phyloP scores from a whole-genome alignment of 2,888 invertebrate genomes.

The Caenorhabditis imperialis region DNA sequence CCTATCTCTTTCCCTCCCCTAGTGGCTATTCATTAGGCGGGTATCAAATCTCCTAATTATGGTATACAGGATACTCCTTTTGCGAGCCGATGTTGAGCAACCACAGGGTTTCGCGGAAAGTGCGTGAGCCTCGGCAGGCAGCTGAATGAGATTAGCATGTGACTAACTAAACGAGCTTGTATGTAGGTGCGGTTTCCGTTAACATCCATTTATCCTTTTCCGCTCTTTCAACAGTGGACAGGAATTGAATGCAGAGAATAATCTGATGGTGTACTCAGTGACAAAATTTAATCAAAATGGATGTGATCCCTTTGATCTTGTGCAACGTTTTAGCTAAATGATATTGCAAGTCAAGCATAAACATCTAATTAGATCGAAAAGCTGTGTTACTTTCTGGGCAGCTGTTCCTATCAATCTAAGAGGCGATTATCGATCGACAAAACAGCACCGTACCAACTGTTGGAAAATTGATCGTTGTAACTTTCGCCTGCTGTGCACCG shows the following conservation, averaged over 20 bases:
- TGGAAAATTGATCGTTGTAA: no score
- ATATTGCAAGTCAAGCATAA: no score
- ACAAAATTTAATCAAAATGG: background rate
- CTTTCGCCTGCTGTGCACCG: no score
- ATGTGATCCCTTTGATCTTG: no score
- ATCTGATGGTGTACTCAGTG: conserved; percentile 12
- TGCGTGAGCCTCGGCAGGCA: conserved; percentile 22
- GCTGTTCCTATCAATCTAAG: no score
- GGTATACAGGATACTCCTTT: conserved; percentile 10
- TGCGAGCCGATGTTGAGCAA: conserved; percentile 3
- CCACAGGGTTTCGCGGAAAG: conserved; percentile 34
- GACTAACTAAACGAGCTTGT: conserved; percentile 38
- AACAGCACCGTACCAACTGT: background rate
- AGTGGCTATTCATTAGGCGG: conserved; percentile 10
- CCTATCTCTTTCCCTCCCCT: background rate
- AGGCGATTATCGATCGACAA: no score
- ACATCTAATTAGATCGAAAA: no score
- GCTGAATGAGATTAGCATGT: conserved; percentile 46
- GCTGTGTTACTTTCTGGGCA: no score
- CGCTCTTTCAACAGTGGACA: background rate
- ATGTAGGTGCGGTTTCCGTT: conserved; percentile 38
- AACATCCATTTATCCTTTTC: conserved; percentile 4
- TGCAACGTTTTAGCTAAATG: no score
- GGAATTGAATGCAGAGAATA: conserved; percentile 2
- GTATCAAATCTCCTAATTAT: conserved; percentile 17